A percentile compares a stretch with the other conserved stretches of the same genome.
Conservation (phyloP, 2,797 vertebrate species). For the Ambastaia sidthimunki region DNA sequence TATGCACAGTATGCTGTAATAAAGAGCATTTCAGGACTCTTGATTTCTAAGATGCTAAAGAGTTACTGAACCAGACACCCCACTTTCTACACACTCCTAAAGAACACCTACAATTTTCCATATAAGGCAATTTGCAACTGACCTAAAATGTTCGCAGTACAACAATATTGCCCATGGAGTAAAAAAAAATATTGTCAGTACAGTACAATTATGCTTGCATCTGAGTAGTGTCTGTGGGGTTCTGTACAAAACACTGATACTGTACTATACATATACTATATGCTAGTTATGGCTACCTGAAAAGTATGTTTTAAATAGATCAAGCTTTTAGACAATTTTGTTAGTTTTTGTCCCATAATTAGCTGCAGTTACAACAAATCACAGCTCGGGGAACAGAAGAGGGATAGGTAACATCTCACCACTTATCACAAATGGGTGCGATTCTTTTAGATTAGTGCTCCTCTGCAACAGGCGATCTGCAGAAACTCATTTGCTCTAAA, state of each 20-base stretch:
- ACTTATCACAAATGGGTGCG: constrained; percentile 14
- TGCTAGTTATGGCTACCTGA: too few species aligned
- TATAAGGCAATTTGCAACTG: not conserved
- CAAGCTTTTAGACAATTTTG: too few species aligned
- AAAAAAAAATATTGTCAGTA: too few species aligned
- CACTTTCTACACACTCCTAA: not conserved
- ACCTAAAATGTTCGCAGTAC: not conserved
- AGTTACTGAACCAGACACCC: not conserved
- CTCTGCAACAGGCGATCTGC: constrained; percentile 13
- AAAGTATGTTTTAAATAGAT: too few species aligned
- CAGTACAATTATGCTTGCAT: not conserved
- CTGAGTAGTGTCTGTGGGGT: not conserved
- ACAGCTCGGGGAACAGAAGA: not conserved
- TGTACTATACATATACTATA: too few species aligned
- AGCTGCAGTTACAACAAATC: too few species aligned
- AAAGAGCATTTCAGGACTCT: too few species aligned
- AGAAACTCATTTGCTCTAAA: constrained; percentile 45
- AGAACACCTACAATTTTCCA: not conserved
- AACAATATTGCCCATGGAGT: not conserved
- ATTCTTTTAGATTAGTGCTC: constrained; percentile 40
- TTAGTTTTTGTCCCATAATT: too few species aligned
- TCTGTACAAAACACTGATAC: too few species aligned
- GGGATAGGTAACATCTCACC: not conserved
- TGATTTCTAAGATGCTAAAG: too few species aligned
- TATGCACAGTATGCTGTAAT: too few species aligned